Base-by-base conservation (phyloP, 1,140 invertebrate genomes). In the Bombus sibiricus region DNA sequence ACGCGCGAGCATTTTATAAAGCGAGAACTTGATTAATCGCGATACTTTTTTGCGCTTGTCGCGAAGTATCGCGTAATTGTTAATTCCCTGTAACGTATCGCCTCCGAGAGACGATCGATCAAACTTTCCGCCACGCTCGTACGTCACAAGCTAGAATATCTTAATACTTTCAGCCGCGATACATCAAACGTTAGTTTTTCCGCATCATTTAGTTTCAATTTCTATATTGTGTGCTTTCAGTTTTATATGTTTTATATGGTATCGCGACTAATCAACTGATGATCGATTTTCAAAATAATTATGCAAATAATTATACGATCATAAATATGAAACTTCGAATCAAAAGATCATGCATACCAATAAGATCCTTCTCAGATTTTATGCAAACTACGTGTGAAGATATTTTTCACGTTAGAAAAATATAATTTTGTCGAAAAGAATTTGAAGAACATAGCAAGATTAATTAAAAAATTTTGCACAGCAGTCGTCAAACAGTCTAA, bases 51-150 rank as follows among this genome's bases (percentile, higher is more conserved):
- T 59, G 28, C 75, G 57, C 22, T 59, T 62, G 75, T 59, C 53
- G 57, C 34, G 15, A 77, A 77, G 53, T 77, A 77, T 77, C 75
- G 53, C 75, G 57, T 59, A 64, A 78, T 78, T 32, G 37, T 78
- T 78, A 78, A 78, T 78, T 64, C 57, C 32, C 18, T 3, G 59
- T 62, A 78, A 78, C 57, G 57, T 78, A 78, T 78, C 57, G 25
- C 59, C 25, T 22, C 1, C 4, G 37, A 41, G 39, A 41, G 10
- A n/a, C 75, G 57, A 78, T 78, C 75, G 28, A 78, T 78, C 75
- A 78, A 59, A 64, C 37, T 53, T 41, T n/a, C 28, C 6, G 12
- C 59, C 8, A 6, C 13, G 57, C 25, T 32, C 32, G 1, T 28
- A 22, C 25, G 32, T 32, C 25, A 32, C 32, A 25, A 39, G 59